Conservation (phyloP, 2,113 vertebrate genomes). For the Formicarius rufipectus region DNA sequence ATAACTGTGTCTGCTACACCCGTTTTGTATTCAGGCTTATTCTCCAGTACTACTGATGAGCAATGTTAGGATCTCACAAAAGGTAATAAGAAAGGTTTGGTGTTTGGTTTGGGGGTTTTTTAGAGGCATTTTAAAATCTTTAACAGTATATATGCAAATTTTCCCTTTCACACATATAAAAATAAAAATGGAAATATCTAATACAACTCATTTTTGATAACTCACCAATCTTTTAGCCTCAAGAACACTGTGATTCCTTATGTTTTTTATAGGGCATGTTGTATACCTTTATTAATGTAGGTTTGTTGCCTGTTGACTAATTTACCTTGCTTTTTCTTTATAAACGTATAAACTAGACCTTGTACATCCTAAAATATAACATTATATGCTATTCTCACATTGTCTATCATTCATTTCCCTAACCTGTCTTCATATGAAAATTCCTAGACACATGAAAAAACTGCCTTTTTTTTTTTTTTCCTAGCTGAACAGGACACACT, state of each 20-base stretch:
- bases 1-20: neutral
- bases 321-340: neutral
- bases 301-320: neutral
- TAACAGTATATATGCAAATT: neutral
- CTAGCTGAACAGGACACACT: neutral
- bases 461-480: neutral
- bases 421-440: neutral
- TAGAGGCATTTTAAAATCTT: neutral
- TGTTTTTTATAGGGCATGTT: neutral
- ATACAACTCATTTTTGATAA: neutral
- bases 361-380: neutral
- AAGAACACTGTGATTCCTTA: neutral
- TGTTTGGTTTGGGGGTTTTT: neutral
- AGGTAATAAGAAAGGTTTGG: neutral
- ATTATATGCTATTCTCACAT: neutral
- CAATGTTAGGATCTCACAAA: neutral
- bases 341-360: neutral
- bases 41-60: neutral
- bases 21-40: neutral
- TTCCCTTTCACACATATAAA: neutral
- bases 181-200: neutral
- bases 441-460: neutral
- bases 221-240: neutral
- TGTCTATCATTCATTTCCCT: neutral
- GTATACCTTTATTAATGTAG: neutral